Evolutionary conservation across 1,140 invertebrate species (phyloP), one percentile per base, ranked within the genome.

Genomic region (Zaprionus davidi): DNA sequence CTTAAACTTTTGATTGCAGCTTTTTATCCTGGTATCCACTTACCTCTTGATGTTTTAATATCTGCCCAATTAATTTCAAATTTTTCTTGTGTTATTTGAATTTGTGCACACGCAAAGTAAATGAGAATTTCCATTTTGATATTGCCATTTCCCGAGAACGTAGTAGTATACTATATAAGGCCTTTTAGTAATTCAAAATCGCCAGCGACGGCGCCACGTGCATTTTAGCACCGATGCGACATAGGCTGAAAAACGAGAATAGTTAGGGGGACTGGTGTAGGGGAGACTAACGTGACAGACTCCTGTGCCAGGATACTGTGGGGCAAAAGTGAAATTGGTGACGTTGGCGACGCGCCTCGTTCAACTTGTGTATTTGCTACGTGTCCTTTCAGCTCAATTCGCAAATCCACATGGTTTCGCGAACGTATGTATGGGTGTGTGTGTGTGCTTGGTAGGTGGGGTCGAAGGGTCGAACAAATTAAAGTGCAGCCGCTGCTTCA

Each of bases 211-310:
- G 41, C 58, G 51, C 74, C 82, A 66, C 34, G 44, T 85, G 82
- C 76, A 55, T 79, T 78, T 80, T 53, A 81, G 82, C 57, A 85
- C 68, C 28, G 41, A 7, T n/a, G 15, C 65, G 24, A 41, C 67
- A 68, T 67, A 72, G 68, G 68, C 71, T n/a, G 34, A 57, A 68
- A 67, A 46, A 56, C 20, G 62, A 51, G 78, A 85, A 84, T 78
- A 83, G 81, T 71, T 44, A 26, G 24, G 9, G 41, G 28, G 53
- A 34, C 44, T 56, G 46, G 11, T 38, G 31, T 3, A 11, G 31
- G 31, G 53, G 49, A 38, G 49, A 13, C 20, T 22, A 46, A 46
- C 41, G n/a, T 46, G n/a, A n/a, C 41, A 46, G n/a, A 46, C n/a
- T 46, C 6, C 26, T 15, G 5, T 44, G n/a, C 24, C 9, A 20